Conservation (phyloP, 2,113 vertebrate species). For the Xerus inauris region DNA sequence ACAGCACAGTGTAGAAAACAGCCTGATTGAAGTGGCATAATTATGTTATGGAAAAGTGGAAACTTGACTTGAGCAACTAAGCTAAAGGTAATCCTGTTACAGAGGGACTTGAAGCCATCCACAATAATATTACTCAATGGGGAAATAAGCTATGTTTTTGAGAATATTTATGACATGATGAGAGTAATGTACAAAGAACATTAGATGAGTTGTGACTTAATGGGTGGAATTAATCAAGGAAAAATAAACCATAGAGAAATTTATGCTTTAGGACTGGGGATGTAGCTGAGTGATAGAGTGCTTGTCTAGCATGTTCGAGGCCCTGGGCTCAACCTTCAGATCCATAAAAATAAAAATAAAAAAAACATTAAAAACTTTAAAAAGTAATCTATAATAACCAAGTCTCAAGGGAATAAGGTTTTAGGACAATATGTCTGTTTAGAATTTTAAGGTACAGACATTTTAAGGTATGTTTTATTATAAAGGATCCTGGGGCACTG, state of each 20-base stretch:
- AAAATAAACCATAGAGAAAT: not conserved
- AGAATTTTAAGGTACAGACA: constrained; percentile 1
- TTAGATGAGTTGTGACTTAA: not conserved
- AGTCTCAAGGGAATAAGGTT: not conserved
- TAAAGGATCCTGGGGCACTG: not conserved
- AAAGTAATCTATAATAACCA: not conserved
- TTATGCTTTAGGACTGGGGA: not conserved
- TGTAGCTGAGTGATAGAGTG: too few species aligned
- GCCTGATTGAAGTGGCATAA: not conserved
- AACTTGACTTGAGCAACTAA: not conserved
- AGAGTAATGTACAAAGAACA: not conserved
- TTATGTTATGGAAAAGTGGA: not conserved
- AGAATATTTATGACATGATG: constrained; percentile 25
- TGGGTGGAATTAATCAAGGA: constrained; percentile 14
- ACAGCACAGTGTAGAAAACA: not conserved
- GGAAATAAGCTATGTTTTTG: not conserved
- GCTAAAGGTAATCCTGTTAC: not conserved
- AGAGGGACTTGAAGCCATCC: not conserved
- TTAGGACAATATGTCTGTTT: not conserved
- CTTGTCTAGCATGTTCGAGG: too few species aligned
- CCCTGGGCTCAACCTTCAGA: too few species aligned
- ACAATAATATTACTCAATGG: not conserved
- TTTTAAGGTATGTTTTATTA: not conserved
- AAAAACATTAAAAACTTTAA: not conserved
- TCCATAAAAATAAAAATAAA: too few species aligned